A percentile compares a stretch with the other conserved stretches of the same genome.
phyloP scores from a whole-genome alignment of 2,113 vertebrate species.

The Cyanoliseus patagonus region DNA sequence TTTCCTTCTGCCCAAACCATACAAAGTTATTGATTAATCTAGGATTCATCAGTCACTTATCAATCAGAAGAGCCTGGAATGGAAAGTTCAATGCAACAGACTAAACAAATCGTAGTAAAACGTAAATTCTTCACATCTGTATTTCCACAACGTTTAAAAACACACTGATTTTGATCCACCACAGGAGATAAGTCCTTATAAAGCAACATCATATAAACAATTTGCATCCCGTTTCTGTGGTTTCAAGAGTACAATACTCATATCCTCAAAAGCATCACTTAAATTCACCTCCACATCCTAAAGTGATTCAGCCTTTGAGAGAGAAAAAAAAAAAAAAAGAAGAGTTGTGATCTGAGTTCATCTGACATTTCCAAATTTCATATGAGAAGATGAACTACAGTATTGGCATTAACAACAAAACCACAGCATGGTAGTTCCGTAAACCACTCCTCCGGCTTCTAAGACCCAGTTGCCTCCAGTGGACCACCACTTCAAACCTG shows the following conservation, averaged over 20 bases:
- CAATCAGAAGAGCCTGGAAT: not conserved
- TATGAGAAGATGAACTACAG: not conserved
- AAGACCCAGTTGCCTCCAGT: not conserved
- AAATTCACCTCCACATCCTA: conserved; percentile 56
- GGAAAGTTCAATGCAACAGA: not conserved
- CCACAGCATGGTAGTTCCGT: not conserved
- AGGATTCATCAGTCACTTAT: not conserved
- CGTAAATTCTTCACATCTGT: not conserved
- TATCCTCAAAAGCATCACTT: conserved; percentile 33
- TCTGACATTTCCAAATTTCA: conserved; percentile 42
- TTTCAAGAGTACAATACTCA: conserved; percentile 47
- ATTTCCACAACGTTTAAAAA: not conserved
- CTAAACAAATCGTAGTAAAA: not conserved
- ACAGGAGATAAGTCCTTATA: not conserved
- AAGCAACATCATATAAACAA: conserved; percentile 10
- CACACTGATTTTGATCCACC: not conserved
- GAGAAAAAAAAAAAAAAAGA: not conserved
- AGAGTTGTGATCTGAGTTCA: not conserved
- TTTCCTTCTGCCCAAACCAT: not conserved
- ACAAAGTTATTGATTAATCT: not conserved
- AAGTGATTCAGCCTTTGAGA: conserved; percentile 35
- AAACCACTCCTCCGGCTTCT: not conserved
- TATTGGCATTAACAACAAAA: conserved; percentile 48
- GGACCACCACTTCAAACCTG: conserved; percentile 64
- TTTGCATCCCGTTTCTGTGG: not conserved